A percentile compares a stretch with the other conserved stretches of the same genome.
These are phyloP conservation scores for Ganaspis sp. DNA, from an alignment of 1,140 invertebrate genomes.

Conservation along the genomic window DNA sequence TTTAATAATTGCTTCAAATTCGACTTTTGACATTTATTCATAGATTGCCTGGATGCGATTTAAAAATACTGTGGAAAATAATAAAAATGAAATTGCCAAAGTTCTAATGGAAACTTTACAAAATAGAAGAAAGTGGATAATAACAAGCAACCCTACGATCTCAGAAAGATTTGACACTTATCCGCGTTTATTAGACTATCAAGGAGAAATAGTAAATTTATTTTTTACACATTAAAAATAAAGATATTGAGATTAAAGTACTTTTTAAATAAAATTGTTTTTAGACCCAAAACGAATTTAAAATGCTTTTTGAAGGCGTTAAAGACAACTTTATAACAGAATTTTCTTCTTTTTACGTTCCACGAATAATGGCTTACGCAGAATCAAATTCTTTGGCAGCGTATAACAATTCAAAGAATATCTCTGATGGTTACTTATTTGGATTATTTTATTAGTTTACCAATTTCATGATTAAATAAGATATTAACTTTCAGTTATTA, in stretches of 20 bases:
- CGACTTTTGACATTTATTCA: neutral
- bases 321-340: neutral
- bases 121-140: constrained; percentile 23
- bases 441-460: too few species aligned
- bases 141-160: neutral
- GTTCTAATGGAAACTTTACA: neutral
- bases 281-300: constrained; percentile 3
- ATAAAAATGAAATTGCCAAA: constrained; percentile 13
- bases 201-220: constrained; percentile 33
- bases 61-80: neutral
- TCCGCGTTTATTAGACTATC: constrained; percentile 17
- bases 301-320: neutral
- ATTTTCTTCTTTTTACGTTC: neutral
- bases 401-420: neutral
- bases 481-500: too few species aligned
- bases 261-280: neutral
- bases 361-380: neutral
- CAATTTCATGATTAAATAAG: too few species aligned
- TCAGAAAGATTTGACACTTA: constrained; percentile 19
- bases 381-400: neutral
- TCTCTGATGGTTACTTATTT: neutral
- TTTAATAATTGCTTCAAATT: neutral
- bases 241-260: neutral
- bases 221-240: neutral
- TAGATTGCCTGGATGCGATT: constrained; percentile 6